These are phyloP conservation scores for Cottoperca gobio DNA, from an alignment of 2,797 vertebrate species.

Conservation along the genomic window DNA sequence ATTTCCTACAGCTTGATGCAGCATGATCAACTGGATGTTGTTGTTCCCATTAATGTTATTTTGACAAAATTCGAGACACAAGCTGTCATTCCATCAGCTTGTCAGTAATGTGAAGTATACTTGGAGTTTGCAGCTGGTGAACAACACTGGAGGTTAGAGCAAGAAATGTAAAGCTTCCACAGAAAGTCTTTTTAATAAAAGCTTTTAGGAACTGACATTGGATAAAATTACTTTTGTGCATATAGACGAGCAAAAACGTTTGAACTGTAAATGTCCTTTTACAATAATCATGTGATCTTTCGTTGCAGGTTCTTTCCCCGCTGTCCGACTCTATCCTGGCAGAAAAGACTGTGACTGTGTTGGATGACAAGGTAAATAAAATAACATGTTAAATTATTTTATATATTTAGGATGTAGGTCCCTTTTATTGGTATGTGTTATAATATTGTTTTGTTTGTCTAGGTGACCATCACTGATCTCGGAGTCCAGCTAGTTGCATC, in stretches of 20 bases:
- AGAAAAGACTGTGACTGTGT: conserved; percentile 94
- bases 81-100: neutral
- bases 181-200: neutral
- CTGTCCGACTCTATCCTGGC: conserved; percentile 97
- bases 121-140: neutral
- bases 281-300: conserved; percentile 1
- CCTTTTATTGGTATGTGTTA: neutral
- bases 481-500: conserved; percentile 92
- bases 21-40: neutral
- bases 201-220: neutral
- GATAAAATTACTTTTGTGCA: neutral
- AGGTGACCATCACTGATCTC: conserved; percentile 93
- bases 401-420: neutral
- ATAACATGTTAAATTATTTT: neutral
- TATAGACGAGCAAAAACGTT: neutral
- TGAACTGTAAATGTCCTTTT: neutral
- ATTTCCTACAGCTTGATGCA: neutral
- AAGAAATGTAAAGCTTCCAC: neutral
- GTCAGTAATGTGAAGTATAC: neutral
- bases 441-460: conserved; percentile 12
- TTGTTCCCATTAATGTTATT: neutral
- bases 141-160: neutral
- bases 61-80: neutral
- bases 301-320: conserved; percentile 91
- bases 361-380: conserved; percentile 89